Conservation (phyloP, 1,140 invertebrate species). For the Ceratitis capitata region DNA sequence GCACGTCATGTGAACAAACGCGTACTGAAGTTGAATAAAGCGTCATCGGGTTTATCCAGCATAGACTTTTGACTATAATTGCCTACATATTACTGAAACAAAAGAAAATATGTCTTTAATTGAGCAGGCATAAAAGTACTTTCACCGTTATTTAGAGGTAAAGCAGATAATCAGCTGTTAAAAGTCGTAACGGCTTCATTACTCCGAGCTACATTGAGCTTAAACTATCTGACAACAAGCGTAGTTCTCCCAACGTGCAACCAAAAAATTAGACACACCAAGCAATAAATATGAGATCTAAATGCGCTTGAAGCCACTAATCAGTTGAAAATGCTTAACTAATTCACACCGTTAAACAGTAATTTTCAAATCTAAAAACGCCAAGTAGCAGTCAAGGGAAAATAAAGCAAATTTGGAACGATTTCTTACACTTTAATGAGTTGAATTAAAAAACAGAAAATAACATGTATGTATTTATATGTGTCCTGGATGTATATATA, state of each 20-base stretch:
- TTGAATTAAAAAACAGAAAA: not conserved
- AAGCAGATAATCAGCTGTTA: not conserved
- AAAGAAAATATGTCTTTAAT: too few species aligned
- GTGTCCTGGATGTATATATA: not conserved
- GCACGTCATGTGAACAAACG: too few species aligned
- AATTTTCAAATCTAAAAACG: not conserved
- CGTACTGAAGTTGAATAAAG: too few species aligned
- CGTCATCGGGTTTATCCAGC: too few species aligned
- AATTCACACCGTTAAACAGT: slow-evolving; percentile 16
- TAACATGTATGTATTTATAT: not conserved
- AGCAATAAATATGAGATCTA: not conserved
- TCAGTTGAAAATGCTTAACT: not conserved
- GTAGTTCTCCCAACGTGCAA: not conserved
- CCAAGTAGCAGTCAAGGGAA: not conserved
- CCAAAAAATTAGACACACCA: not conserved
- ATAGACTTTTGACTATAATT: too few species aligned
- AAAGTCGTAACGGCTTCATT: not conserved
- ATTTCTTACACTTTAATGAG: not conserved
- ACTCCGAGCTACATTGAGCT: not conserved
- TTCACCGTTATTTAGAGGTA: not conserved
- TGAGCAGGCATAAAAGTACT: too few species aligned
- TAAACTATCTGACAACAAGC: too few species aligned
- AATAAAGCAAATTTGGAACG: not conserved
- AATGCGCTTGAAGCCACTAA: not conserved
- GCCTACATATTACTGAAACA: too few species aligned